phyloP scores from a whole-genome alignment of 2,113 vertebrate species.

The Cariama cristata region DNA sequence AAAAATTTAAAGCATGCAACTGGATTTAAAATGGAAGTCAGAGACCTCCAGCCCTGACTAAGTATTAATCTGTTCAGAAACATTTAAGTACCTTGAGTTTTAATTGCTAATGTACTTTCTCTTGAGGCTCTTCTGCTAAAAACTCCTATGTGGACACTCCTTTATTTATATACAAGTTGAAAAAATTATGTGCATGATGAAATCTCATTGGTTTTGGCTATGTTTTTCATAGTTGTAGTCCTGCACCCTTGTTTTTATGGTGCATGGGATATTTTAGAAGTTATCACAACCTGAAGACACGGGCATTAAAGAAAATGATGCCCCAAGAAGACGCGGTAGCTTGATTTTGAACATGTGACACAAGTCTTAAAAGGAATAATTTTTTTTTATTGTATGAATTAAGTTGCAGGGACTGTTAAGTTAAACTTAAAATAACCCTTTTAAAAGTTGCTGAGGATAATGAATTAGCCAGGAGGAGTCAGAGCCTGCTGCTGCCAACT shows the following conservation, averaged over 20 bases:
- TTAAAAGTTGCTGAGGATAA: conserved; percentile 59
- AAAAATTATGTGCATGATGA: background rate
- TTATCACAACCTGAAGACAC: background rate
- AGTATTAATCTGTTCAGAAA: background rate
- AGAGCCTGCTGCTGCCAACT: conserved; percentile 28
- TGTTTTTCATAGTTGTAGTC: background rate
- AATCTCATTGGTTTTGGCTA: conserved; percentile 18
- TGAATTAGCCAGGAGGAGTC: conserved; percentile 56
- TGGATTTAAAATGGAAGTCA: background rate
- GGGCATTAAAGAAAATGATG: conserved; percentile 20
- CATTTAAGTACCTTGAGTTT: background rate
- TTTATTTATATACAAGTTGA: conserved; percentile 9
- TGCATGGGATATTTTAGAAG: background rate
- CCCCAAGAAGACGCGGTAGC: conserved; percentile 17
- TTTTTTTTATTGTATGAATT: conserved; percentile 47
- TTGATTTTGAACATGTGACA: conserved; percentile 27
- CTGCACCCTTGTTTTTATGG: background rate
- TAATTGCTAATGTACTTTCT: background rate
- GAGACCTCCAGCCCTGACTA: background rate
- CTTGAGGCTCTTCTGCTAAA: background rate
- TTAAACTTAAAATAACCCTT: conserved; percentile 69
- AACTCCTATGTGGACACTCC: background rate
- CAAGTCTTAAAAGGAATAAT: conserved; percentile 6
- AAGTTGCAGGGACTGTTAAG: conserved; percentile 44
- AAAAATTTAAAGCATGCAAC: background rate